phyloP scores from a whole-genome alignment of 2,113 vertebrate genomes.

The Dasyurus viverrinus region DNA sequence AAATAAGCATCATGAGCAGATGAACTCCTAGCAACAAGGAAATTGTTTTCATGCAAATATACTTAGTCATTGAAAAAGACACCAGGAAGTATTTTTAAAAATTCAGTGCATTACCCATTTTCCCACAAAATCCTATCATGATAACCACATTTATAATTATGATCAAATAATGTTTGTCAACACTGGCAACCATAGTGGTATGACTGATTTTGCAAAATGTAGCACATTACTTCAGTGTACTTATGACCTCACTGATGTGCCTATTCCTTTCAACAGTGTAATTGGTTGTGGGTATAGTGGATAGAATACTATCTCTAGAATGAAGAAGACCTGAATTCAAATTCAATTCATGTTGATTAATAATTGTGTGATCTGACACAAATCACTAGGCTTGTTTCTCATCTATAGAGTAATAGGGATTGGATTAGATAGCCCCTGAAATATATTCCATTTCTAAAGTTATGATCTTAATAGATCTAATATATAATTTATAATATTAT shows the following conservation, averaged over 20 bases:
- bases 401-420: neutral
- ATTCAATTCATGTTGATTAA: neutral
- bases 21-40: slow-evolving; percentile 48
- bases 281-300: neutral
- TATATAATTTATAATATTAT: no score
- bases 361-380: neutral
- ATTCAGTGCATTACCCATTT: slow-evolving; percentile 8
- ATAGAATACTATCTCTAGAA: neutral
- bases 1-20: slow-evolving; percentile 51
- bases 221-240: neutral
- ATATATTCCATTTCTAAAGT: no score
- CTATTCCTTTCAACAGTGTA: neutral
- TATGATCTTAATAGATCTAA: no score
- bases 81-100: slow-evolving; percentile 17
- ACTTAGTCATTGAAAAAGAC: slow-evolving; percentile 35
- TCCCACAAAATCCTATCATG: neutral
- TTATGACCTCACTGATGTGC: neutral
- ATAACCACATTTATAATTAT: neutral
- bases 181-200: neutral
- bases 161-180: slow-evolving; percentile 5
- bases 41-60: slow-evolving; percentile 54
- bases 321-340: neutral
- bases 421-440: no score
- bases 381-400: slow-evolving; percentile 21
- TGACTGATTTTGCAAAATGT: slow-evolving; percentile 27